Base-by-base conservation (phyloP, 2,888 invertebrate genomes). In the Trypoxylon attenuatum region DNA sequence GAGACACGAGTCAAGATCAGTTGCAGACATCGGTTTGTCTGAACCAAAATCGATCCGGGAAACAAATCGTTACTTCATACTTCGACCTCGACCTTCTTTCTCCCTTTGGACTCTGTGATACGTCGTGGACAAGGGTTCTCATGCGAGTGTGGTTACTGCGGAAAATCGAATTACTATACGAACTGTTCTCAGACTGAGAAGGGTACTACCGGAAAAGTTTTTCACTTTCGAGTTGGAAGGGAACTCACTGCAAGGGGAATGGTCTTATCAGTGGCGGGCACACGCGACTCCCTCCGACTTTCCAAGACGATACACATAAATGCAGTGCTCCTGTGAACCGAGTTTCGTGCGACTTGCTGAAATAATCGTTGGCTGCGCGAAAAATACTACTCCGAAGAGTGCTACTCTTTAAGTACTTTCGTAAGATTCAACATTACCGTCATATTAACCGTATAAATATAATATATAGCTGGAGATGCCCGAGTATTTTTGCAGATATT, bases 201-300 rank as follows among this genome's bases (percentile, higher is more conserved):
- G 13, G 16, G 27, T 5, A 8, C 5, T 13, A 18, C 50, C 45
- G 56, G 57, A 65, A 57, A 66, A 58, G 47, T 65, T 72, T 69
- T 69, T 72, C 67, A 71, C 68, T 71, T 71, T 64, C 50, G 47
- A 47, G 16, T 6, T 10, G 42, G 38, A 42, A 47, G 38, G n/a
- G 53, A 42, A 42, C 49, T 33, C 42, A 73, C 58, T 66, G 57
- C 66, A 56, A 43, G 49, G 50, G 66, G 71, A 71, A 73, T 71
- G 55, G 66, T 73, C 81, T 84, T 83, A 83, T 84, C 82, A 77
- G 78, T 56, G 55, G 60, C 54, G 46, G 64, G 74, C 77, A 80
- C 78, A 77, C 81, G 69, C 71, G 73, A 62, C 74, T 69, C 58
- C 61, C 49, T 59, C 42, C 61, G 55, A 77, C 57, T 63, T 71